Conservation (phyloP, 2,888 invertebrate species). For the Netelia fuscicornis region DNA sequence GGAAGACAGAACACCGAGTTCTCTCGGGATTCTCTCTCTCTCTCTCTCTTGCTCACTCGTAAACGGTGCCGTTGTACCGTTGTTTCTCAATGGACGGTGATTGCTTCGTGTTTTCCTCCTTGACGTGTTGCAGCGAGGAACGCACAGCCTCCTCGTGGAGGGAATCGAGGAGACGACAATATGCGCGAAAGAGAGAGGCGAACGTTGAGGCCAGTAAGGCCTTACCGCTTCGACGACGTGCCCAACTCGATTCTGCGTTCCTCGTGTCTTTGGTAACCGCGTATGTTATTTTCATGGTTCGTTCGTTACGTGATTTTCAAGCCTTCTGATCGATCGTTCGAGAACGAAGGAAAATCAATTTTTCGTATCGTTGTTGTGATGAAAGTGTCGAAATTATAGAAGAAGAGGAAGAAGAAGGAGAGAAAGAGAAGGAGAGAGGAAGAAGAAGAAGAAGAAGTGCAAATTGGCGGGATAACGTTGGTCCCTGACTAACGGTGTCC, state of each 20-base stretch:
- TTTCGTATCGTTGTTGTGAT: conserved; percentile 43
- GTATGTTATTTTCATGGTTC: conserved; percentile 34
- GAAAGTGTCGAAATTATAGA: neutral
- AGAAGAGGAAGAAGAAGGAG: conserved; percentile 4
- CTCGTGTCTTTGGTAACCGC: conserved; percentile 33
- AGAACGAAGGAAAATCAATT: conserved; percentile 6
- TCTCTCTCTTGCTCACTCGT: conserved; percentile 66
- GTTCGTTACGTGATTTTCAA: conserved; percentile 8
- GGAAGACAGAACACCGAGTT: conserved; percentile 50
- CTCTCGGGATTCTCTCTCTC: conserved; percentile 65
- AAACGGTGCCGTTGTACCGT: conserved; percentile 86
- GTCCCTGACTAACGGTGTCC: conserved; percentile 30
- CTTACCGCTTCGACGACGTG: conserved; percentile 55
- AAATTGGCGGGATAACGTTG: conserved; percentile 32
- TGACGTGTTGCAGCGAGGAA: conserved; percentile 72
- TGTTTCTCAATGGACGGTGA: conserved; percentile 84
- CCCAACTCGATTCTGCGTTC: conserved; percentile 45
- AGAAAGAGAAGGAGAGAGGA: neutral
- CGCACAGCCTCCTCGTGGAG: conserved; percentile 58
- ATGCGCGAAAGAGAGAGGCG: conserved; percentile 55
- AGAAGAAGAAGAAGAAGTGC: neutral
- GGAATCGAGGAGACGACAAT: conserved; percentile 37
- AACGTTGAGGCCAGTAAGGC: conserved; percentile 34
- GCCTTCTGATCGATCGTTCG: conserved; percentile 19
- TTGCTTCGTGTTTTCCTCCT: conserved; percentile 77